Evolutionary conservation across 1,140 invertebrate genomes (phyloP), one percentile per base, ranked within the genome.

Genomic region (Lordiphosa mommai): DNA sequence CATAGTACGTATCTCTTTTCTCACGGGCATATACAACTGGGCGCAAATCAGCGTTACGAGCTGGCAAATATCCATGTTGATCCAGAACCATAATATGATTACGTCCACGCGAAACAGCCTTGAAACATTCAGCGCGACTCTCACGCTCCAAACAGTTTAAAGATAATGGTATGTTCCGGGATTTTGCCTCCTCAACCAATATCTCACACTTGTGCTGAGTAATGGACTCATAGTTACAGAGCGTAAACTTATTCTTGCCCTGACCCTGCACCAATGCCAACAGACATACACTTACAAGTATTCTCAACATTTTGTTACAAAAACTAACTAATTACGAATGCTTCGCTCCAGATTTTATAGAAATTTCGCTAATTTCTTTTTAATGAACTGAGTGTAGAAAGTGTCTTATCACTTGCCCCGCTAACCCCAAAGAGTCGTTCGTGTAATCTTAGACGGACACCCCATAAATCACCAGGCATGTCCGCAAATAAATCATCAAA

Each of bases 391-490:
- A 51, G 12, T 40, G 7, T 10, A 9, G 3, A 40, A 7, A 16
- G 8, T 9, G 44, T 23, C 32, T 66, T 50, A 67, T 67, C 63
- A 58, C 23, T 38, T 67, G 49, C 30, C 20, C 20, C 4, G 20
- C 61, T 65, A 65, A 56, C 49, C 59, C 49, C 34, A 41, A 30
- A 50, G 47, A 71, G 58, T 53, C 74, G 40, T 32, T 32, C 41
- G 71, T 60, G 20, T 79, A 74, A 79, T 79, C 76, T 82, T 55
- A n/a, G 38, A 37, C 61, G 51, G 65, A 73, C 74, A 79, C 76
- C 72, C 74, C 56, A 82, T 82, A 74, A 79, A 79, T 79, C 74
- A 67, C 29, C 6, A 38, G 8, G 29, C 10, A 5, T 60, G 17
- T 44, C 46, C 29, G 34, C 65, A 41, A 69, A 80, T 79, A 79